phyloP scores from a whole-genome alignment of 2,113 vertebrate genomes.

The Octodon degus region DNA sequence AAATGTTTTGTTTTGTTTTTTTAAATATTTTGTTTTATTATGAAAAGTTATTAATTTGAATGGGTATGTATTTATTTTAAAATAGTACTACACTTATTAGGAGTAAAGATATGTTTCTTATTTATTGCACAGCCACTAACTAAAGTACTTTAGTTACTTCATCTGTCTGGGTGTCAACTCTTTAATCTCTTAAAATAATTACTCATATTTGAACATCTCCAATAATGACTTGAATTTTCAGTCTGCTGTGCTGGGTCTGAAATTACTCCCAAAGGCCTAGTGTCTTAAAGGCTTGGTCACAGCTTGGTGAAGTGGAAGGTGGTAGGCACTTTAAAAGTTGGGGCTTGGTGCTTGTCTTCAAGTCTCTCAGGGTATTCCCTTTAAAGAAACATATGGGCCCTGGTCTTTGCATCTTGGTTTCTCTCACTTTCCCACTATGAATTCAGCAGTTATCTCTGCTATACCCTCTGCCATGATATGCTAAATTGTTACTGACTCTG shows the following conservation, averaged over 20 bases:
- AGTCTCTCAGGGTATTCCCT: neutral
- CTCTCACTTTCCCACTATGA: neutral
- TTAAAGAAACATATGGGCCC: neutral
- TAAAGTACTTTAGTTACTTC: neutral
- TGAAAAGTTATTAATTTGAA: neutral
- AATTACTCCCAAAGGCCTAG: neutral
- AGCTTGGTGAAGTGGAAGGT: neutral
- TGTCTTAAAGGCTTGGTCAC: neutral
- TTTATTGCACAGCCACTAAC: neutral
- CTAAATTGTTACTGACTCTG: neutral
- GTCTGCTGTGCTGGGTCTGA: neutral
- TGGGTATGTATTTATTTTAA: neutral
- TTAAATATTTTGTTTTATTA: neutral
- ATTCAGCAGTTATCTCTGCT: neutral
- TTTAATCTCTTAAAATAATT: constrained; percentile 9
- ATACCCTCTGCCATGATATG: neutral
- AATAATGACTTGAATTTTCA: neutral
- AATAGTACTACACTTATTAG: neutral
- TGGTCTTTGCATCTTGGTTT: neutral
- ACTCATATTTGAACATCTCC: neutral
- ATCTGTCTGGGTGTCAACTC: neutral
- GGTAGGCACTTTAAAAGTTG: neutral
- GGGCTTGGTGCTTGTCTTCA: neutral
- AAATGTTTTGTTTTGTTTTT: neutral
- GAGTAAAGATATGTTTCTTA: neutral